Base-by-base conservation (phyloP, 2,113 vertebrate genomes). In the Stictonetta naevosa region DNA sequence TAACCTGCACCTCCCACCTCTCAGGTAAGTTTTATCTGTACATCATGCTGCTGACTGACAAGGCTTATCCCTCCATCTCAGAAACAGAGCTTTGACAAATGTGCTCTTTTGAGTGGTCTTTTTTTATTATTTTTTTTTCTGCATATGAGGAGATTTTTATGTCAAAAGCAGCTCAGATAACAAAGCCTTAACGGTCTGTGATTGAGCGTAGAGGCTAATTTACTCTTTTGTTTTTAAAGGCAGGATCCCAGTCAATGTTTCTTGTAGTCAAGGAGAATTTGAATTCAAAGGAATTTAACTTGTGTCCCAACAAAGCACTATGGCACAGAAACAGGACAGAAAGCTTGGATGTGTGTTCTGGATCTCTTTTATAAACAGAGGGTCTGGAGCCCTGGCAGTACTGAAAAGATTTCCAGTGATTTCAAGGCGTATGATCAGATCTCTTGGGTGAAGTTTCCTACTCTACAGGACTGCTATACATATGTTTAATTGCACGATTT, bases 261-360 rank as follows among this genome's bases (percentile, higher is more conserved):
- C 56, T 63, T 68, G 81, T 75, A 89, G 93, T 75, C 77, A 91
- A 89, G 84, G 87, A 96, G 87, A 89, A 72, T 29, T 46, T 20
- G 28, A 87, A 31, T 92, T 82, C 56, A 87, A 89, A 96, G 46
- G 77, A 55, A 88, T 75, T 91, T 50, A 74, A 84, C 29, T 29
- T 38, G n/a, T 72, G 66, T 89, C 69, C 62, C 81, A 75, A 60
- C 83, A 91, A 92, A 95, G 62, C 52, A 18, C 53, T 56, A 1
- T 21, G 76, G 83, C 55, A 71, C 1, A 5, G 86, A 59, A 77
- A 78, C 50, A 59, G 92, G 46, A 71, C 0, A 88, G 68, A 94
- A 52, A 88, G 68, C n/a, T 86, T 90, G 83, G 91, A 90, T 74
- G n/a, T 3, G 8, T 8, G 0, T 63, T 92, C 86, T 96, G 91